Evolutionary conservation across 2,797 vertebrate species (phyloP).

Genomic region (Cossypha dichroa): DNA sequence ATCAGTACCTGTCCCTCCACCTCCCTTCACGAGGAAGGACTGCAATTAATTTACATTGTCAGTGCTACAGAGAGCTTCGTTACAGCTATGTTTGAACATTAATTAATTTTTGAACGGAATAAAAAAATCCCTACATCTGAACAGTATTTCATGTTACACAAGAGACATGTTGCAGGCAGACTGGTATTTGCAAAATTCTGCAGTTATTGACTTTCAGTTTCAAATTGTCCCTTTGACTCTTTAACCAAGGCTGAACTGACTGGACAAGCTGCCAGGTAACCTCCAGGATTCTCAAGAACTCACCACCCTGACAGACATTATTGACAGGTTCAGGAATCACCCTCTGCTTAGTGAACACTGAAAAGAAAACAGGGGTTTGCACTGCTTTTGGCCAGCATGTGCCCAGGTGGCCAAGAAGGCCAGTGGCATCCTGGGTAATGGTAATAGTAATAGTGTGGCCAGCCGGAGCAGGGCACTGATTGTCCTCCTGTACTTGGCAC

Average conservation of each 20-base stretch:
- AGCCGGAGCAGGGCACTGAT: background rate
- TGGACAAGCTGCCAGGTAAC: background rate
- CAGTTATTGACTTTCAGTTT: background rate
- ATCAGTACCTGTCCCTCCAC: background rate
- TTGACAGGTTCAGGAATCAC: background rate
- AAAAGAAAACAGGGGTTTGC: background rate
- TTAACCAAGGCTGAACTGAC: background rate
- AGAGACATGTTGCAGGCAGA: fast-evolving
- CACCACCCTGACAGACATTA: background rate
- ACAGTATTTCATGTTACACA: background rate
- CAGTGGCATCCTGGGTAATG: background rate
- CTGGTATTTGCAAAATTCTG: background rate
- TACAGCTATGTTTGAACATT: background rate
- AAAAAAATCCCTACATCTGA: background rate
- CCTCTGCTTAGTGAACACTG: background rate
- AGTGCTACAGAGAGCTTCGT: background rate
- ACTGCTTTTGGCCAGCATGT: background rate
- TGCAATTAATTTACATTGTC: background rate
- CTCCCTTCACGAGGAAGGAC: fast-evolving
- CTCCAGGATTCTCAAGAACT: background rate
- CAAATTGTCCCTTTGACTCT: background rate
- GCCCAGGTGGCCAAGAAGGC: background rate
- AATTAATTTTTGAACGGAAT: background rate
- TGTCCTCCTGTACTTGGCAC: fast-evolving
- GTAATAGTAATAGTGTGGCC: background rate